Evolutionary conservation across 2,888 invertebrate species (phyloP).

Genomic region (Philopedon plagiatum): DNA sequence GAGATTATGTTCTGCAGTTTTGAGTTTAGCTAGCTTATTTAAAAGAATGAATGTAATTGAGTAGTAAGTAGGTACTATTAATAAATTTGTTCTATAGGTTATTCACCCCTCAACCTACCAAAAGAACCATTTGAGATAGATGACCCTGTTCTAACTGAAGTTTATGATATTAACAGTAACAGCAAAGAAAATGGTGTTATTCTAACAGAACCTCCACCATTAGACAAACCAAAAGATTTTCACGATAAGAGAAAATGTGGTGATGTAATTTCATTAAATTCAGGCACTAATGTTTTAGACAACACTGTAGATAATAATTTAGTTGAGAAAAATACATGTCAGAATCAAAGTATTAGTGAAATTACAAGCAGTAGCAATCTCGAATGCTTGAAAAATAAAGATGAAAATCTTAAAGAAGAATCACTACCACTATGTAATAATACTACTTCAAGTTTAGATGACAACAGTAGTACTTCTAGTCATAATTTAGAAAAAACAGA

Average conservation of each 20-base stretch:
- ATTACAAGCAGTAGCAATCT: neutral
- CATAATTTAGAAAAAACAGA: slow-evolving; percentile 11
- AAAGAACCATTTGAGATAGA: slow-evolving; percentile 47
- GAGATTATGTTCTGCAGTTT: too few species aligned
- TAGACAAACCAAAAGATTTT: slow-evolving; percentile 58
- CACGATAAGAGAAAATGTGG: slow-evolving; percentile 59
- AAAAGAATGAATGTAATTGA: too few species aligned
- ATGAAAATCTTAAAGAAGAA: neutral
- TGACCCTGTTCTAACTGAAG: slow-evolving; percentile 48
- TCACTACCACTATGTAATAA: neutral
- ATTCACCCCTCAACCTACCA: slow-evolving; percentile 58
- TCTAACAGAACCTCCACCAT: slow-evolving; percentile 22
- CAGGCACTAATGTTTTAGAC: slow-evolving; percentile 18
- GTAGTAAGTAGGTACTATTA: too few species aligned
- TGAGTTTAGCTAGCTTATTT: too few species aligned
- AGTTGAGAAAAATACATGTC: slow-evolving; percentile 3
- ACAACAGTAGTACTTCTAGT: neutral
- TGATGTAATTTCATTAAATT: neutral
- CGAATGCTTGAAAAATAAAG: slow-evolving; percentile 3
- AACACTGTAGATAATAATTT: slow-evolving; percentile 23
- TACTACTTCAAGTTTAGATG: slow-evolving; percentile 4
- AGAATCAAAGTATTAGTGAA: slow-evolving; percentile 8
- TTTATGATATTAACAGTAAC: slow-evolving; percentile 55
- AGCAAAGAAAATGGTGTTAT: slow-evolving; percentile 46
- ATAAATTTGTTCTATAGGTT: slow-evolving; percentile 46